phyloP scores from a whole-genome alignment of 2,797 vertebrate genomes.

The Steatocranus sp. region DNA sequence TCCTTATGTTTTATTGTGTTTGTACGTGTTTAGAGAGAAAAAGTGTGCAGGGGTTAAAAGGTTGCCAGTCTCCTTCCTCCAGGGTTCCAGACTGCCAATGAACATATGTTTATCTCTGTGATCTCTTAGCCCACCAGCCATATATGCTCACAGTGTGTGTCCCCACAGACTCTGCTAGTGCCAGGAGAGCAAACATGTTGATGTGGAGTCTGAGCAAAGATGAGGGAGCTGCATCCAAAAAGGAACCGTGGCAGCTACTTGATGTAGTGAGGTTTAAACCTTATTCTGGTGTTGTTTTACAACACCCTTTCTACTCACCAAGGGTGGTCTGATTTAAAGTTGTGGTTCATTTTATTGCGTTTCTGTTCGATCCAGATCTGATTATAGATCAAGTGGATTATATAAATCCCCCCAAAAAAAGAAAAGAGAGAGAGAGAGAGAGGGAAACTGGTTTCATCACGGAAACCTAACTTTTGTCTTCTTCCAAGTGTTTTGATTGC shows the following conservation, averaged over 20 bases:
- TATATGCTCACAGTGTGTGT: constrained; percentile 75
- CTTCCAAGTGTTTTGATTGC: neutral
- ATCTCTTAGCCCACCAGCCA: constrained; percentile 84
- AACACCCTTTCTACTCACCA: neutral
- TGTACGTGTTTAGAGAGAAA: neutral
- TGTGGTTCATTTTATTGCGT: neutral
- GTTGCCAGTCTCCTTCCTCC: constrained; percentile 82
- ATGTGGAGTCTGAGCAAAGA: constrained; percentile 43
- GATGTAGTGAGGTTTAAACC: neutral
- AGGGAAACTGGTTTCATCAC: neutral
- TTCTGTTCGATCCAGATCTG: neutral
- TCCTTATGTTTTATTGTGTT: neutral
- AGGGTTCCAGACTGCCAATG: constrained; percentile 83
- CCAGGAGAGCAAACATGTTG: constrained; percentile 58
- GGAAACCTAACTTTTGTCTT: neutral
- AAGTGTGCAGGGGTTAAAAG: constrained; percentile 71
- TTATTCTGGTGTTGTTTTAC: neutral
- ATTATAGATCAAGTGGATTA: neutral
- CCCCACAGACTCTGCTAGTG: constrained; percentile 80
- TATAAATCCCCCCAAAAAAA: neutral
- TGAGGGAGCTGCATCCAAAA: neutral
- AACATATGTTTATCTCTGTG: constrained; percentile 94
- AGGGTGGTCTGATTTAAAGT: neutral
- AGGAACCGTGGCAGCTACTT: constrained; percentile 2
- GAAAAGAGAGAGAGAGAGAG: too few species aligned